These are phyloP conservation scores for Drosophila setosimentum DNA, from an alignment of 2,888 invertebrate genomes.

Conservation along the genomic window DNA sequence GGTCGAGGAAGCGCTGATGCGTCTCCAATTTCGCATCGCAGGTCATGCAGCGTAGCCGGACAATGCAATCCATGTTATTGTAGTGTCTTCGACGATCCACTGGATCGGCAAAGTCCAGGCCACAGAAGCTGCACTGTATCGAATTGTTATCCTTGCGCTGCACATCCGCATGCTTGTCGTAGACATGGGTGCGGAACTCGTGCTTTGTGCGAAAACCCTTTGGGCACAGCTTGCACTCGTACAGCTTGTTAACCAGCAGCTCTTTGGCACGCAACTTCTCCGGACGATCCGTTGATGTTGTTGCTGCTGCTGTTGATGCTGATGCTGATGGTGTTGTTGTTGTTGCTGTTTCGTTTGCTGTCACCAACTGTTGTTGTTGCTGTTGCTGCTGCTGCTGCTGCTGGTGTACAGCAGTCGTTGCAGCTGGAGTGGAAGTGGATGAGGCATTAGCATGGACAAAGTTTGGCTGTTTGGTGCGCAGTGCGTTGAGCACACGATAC, in stretches of 20 bases:
- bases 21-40: slow-evolving; percentile 84
- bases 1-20: slow-evolving; percentile 84
- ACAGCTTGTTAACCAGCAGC: slow-evolving; percentile 84
- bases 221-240: slow-evolving; percentile 85
- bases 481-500: slow-evolving; percentile 81
- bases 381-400: slow-evolving; percentile 30
- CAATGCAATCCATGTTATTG: slow-evolving; percentile 85
- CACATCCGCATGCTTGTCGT: slow-evolving; percentile 84
- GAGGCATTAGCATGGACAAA: slow-evolving; percentile 44
- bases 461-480: slow-evolving; percentile 74
- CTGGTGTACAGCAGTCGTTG: slow-evolving; percentile 25
- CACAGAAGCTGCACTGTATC: slow-evolving; percentile 84
- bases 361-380: slow-evolving; percentile 6
- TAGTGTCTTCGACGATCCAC: slow-evolving; percentile 84
- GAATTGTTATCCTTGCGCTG: slow-evolving; percentile 84
- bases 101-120: slow-evolving; percentile 84
- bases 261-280: slow-evolving; percentile 85
- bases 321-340: not conserved
- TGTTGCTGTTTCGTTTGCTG: not conserved
- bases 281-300: slow-evolving; percentile 54
- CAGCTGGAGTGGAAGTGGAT: not conserved
- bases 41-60: slow-evolving; percentile 84
- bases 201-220: slow-evolving; percentile 84
- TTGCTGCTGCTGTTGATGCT: not conserved
- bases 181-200: slow-evolving; percentile 85